Percentiles rank a stretch among this genome's conserved stretches.
These are phyloP conservation scores for Papilio polytes DNA, from an alignment of 1,140 invertebrate genomes.

Conservation along the genomic window DNA sequence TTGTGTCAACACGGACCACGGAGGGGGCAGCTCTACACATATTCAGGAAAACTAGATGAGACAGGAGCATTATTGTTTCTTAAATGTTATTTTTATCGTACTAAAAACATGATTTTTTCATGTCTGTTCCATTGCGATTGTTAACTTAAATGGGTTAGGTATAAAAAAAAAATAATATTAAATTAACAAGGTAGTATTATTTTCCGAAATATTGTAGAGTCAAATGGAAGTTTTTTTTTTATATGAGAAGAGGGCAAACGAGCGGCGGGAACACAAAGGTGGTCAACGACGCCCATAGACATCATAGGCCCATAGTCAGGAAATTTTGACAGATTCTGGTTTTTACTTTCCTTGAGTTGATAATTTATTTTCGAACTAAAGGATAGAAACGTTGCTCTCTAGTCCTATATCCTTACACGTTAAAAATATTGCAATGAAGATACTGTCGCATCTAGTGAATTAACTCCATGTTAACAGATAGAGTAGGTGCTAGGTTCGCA, in stretches of 20 bases:
- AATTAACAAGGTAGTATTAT: background rate
- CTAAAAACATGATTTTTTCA: too few species aligned
- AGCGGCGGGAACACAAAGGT: too few species aligned
- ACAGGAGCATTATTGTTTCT: background rate
- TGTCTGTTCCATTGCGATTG: too few species aligned
- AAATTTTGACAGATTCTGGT: too few species aligned
- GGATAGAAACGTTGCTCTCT: background rate
- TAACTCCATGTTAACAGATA: background rate
- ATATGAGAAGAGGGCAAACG: too few species aligned
- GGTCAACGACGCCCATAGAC: too few species aligned
- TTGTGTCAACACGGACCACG: constrained; percentile 37
- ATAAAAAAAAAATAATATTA: background rate
- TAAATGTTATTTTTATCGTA: background rate
- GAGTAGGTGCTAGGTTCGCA: constrained; percentile 32
- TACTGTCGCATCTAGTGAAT: background rate
- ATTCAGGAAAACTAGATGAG: background rate
- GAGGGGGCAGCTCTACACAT: background rate
- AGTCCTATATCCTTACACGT: background rate
- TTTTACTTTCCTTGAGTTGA: background rate
- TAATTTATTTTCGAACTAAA: background rate
- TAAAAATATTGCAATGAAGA: background rate
- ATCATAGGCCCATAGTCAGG: too few species aligned
- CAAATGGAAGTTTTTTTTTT: background rate
- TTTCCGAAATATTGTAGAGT: background rate
- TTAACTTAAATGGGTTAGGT: too few species aligned